Evolutionary conservation across 53 echinoderm and acorn worm species (phyloP).

Genomic region (Astropecten irregularis): DNA sequence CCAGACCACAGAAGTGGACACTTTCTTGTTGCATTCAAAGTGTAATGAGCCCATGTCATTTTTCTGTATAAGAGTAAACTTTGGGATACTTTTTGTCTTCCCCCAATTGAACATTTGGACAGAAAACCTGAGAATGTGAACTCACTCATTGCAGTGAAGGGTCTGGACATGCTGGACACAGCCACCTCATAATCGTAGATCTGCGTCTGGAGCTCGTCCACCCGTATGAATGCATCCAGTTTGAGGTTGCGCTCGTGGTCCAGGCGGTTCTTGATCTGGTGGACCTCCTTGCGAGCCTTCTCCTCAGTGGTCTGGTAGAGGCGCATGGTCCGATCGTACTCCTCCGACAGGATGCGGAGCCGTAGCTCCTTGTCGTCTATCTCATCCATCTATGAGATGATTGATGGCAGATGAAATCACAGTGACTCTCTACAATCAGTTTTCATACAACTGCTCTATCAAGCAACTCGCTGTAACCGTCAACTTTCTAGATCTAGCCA

Average conservation of each 20-base stretch:
- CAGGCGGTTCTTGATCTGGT: conserved; percentile 72
- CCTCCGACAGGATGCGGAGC: conserved; percentile 75
- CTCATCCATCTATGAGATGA: conserved; percentile 82
- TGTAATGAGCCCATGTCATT: too few species aligned
- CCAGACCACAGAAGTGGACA: too few species aligned
- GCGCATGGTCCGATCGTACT: conserved; percentile 75
- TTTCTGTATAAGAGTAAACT: too few species aligned
- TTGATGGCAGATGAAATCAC: neutral
- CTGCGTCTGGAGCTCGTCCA: conserved; percentile 96
- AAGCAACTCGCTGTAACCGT: too few species aligned
- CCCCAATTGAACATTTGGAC: too few species aligned
- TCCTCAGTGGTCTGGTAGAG: conserved; percentile 87
- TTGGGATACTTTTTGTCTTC: too few species aligned
- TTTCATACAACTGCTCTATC: too few species aligned
- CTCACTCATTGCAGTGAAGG: conserved; percentile 92
- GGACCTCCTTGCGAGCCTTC: conserved; percentile 77
- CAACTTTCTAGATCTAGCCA: too few species aligned
- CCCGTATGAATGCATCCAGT: conserved; percentile 87
- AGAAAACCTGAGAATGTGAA: too few species aligned
- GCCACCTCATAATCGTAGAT: conserved; percentile 95
- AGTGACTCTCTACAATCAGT: neutral
- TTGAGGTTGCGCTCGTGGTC: conserved; percentile 89
- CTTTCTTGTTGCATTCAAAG: too few species aligned
- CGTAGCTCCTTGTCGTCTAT: conserved; percentile 88
- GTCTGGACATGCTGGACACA: conserved; percentile 78